A percentile compares a stretch with the other conserved stretches of the same genome.
These are phyloP conservation scores for Gila orcuttii DNA, from an alignment of 2,113 vertebrate genomes.

Conservation along the genomic window DNA sequence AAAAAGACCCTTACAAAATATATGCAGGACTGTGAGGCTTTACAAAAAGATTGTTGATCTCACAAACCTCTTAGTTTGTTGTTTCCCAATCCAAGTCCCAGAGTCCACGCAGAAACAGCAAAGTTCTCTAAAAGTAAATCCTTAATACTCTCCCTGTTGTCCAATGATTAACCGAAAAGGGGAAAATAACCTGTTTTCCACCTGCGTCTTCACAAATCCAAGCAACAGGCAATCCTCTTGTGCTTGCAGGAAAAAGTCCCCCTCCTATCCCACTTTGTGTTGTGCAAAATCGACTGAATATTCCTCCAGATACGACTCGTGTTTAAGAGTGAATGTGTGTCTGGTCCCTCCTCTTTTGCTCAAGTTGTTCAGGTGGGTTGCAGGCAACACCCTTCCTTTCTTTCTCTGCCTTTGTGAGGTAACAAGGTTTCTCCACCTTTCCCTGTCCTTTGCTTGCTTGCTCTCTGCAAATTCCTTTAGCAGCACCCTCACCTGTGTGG, in stretches of 20 bases:
- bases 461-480: constrained; percentile 4
- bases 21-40: not conserved
- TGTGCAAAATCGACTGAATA: constrained; percentile 34
- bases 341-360: constrained; percentile 68
- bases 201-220: constrained; percentile 49
- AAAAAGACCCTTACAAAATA: not conserved
- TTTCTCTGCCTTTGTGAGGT: constrained; percentile 56
- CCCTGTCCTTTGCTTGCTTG: not conserved
- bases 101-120: constrained; percentile 63
- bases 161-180: constrained; percentile 25
- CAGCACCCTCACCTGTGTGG: constrained; percentile 32
- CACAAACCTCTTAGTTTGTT: constrained; percentile 73
- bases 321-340: constrained; percentile 49
- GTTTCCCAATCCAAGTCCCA: constrained; percentile 65
- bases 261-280: not conserved
- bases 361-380: constrained; percentile 64
- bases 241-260: not conserved
- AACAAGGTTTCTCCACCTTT: constrained; percentile 44
- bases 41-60: constrained; percentile 64
- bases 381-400: constrained; percentile 66
- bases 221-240: not conserved
- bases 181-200: constrained; percentile 60
- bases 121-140: constrained; percentile 50
- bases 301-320: constrained; percentile 55
- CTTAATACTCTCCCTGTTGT: constrained; percentile 42